phyloP scores from a whole-genome alignment of 2,888 invertebrate species.

The Stictocephala bisonia region DNA sequence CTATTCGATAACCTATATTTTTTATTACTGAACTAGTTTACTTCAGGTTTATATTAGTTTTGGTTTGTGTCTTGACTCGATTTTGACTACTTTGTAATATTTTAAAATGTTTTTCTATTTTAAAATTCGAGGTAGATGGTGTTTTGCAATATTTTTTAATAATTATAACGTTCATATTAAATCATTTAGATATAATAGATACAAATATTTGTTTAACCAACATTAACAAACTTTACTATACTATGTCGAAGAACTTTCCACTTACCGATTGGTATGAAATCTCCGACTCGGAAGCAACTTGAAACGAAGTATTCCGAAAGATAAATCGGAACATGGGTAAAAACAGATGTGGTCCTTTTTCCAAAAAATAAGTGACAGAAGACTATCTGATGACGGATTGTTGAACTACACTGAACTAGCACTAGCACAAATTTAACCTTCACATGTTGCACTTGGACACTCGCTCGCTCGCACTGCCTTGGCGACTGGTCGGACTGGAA shows the following conservation, averaged over 20 bases:
- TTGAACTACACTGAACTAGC: constrained; percentile 4
- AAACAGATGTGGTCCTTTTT: constrained; percentile 1
- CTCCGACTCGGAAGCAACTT: constrained; percentile 41
- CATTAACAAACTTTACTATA: too few species aligned
- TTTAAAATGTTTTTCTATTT: too few species aligned
- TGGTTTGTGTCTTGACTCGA: too few species aligned
- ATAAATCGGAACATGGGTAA: constrained; percentile 41
- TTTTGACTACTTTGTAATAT: too few species aligned
- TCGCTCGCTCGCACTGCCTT: not conserved
- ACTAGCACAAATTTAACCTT: not conserved
- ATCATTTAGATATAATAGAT: too few species aligned
- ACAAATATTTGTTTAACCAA: too few species aligned
- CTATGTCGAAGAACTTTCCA: not conserved
- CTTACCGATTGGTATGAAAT: constrained; percentile 32
- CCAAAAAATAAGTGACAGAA: constrained; percentile 9
- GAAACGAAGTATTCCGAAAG: constrained; percentile 33
- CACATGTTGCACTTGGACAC: not conserved
- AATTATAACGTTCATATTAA: too few species aligned
- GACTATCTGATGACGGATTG: not conserved
- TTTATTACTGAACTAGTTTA: too few species aligned
- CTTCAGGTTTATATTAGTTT: too few species aligned
- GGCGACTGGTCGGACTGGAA: not conserved
- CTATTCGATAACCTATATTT: too few species aligned
- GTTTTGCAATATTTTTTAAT: too few species aligned
- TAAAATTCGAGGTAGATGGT: too few species aligned